phyloP scores from a whole-genome alignment of 2,797 vertebrate genomes.

The Sus cebifrons region DNA sequence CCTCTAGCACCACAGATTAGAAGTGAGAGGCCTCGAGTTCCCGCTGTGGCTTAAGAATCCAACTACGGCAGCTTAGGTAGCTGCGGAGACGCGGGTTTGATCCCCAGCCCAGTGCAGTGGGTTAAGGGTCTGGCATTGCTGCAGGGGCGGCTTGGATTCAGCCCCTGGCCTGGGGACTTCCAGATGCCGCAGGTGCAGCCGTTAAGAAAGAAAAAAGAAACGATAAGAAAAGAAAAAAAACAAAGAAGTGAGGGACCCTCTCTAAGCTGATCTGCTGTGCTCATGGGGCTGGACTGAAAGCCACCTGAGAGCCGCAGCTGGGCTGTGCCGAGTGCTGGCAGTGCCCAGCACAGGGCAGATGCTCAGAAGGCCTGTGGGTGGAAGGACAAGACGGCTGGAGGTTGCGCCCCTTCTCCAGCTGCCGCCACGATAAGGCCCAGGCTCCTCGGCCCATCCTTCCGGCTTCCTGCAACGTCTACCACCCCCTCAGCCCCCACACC shows the following conservation, averaged over 20 bases:
- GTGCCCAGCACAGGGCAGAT: not conserved
- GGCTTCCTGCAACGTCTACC: not conserved
- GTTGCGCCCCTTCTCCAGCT: not conserved
- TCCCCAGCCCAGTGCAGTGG: too few relatives aligned
- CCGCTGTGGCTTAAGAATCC: too few relatives aligned
- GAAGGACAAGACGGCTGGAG: not conserved
- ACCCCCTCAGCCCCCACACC: not conserved
- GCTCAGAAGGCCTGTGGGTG: not conserved
- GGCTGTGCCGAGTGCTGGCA: not conserved
- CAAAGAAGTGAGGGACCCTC: not conserved
- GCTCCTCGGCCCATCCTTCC: too few relatives aligned
- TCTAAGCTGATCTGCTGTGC: not conserved
- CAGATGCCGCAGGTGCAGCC: too few relatives aligned
- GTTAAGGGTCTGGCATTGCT: too few relatives aligned
- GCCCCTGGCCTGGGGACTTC: too few relatives aligned
- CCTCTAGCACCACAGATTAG: not conserved
- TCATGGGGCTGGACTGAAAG: not conserved
- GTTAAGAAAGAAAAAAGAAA: too few relatives aligned
- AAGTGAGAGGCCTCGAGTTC: not conserved
- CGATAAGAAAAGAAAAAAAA: too few relatives aligned
- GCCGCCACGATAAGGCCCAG: not conserved
- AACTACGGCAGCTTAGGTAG: too few relatives aligned
- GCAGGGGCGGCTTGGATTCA: too few relatives aligned
- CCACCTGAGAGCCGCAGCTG: not conserved
- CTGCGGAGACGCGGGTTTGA: too few relatives aligned